phyloP scores from a whole-genome alignment of 1,140 invertebrate species.

The Rhopalosiphum maidis region DNA sequence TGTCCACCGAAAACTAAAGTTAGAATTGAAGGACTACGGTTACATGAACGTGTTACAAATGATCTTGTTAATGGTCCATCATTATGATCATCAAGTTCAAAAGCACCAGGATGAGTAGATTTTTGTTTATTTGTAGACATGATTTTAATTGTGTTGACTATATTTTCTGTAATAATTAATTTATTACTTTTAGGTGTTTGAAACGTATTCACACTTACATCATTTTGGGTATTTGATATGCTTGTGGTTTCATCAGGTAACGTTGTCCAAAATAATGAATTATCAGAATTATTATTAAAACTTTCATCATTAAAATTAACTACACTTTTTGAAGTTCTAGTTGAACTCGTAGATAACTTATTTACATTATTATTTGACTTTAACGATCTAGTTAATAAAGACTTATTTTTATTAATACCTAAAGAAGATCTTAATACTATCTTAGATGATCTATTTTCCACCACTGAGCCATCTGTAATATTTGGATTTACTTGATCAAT shows the following conservation, averaged over 20 bases:
- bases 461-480: background rate
- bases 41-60: background rate
- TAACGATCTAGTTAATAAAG: background rate
- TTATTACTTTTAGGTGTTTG: background rate
- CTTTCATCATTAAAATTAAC: background rate
- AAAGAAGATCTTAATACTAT: background rate
- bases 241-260: constrained; percentile 11
- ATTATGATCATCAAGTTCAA: background rate
- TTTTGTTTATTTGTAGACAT: constrained; percentile 25
- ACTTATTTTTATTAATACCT: background rate
- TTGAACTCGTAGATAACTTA: background rate
- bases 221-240: background rate
- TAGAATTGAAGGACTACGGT: constrained; percentile 15
- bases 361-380: background rate
- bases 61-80: constrained; percentile 10
- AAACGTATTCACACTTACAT: background rate
- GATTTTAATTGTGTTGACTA: constrained; percentile 14
- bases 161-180: background rate
- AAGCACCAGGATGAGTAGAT: background rate
- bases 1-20: background rate
- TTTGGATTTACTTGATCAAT: background rate
- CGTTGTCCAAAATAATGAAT: constrained; percentile 45
- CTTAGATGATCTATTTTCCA: background rate
- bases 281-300: background rate
- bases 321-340: background rate